phyloP scores from a whole-genome alignment of 2,888 invertebrate genomes.

The Peribatodes rhomboidaria region DNA sequence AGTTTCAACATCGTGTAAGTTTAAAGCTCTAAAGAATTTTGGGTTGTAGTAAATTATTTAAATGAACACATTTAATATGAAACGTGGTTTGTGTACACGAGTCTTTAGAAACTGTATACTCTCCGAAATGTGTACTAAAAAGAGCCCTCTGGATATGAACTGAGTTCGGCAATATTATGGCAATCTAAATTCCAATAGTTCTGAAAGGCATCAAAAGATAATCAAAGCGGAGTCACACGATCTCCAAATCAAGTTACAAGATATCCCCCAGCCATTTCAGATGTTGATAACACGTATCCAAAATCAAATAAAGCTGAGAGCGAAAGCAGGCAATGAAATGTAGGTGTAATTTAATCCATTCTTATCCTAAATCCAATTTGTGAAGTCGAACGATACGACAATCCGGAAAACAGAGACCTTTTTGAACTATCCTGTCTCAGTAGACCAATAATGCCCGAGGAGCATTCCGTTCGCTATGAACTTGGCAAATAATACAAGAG shows the following conservation, averaged over 20 bases:
- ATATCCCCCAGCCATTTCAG: conserved; percentile 11
- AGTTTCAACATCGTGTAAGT: background rate
- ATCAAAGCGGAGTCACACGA: conserved; percentile 12
- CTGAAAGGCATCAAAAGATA: conserved; percentile 4
- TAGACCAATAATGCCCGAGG: conserved; percentile 28
- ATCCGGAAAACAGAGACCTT: conserved; percentile 27
- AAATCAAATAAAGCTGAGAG: conserved; percentile 36
- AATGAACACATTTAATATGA: background rate
- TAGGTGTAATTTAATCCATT: conserved; percentile 43
- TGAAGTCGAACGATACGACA: conserved; percentile 25
- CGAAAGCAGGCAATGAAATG: conserved; percentile 36
- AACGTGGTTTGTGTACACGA: background rate
- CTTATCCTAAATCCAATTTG: conserved; percentile 42
- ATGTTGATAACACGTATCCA: conserved; percentile 37
- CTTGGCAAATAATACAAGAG: conserved; percentile 53
- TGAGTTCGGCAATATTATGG: background rate
- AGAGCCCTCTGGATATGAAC: background rate
- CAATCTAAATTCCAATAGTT: conserved; percentile 2
- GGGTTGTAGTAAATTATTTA: background rate
- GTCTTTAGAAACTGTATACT: background rate
- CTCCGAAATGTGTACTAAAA: background rate
- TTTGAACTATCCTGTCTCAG: conserved; percentile 24
- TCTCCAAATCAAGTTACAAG: conserved; percentile 21
- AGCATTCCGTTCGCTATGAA: conserved; percentile 35
- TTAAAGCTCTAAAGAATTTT: background rate